A percentile compares a stretch with the other conserved stretches of the same genome.
Conservation (phyloP, 23 tunicate species). For the Trididemnum miniatum region DNA sequence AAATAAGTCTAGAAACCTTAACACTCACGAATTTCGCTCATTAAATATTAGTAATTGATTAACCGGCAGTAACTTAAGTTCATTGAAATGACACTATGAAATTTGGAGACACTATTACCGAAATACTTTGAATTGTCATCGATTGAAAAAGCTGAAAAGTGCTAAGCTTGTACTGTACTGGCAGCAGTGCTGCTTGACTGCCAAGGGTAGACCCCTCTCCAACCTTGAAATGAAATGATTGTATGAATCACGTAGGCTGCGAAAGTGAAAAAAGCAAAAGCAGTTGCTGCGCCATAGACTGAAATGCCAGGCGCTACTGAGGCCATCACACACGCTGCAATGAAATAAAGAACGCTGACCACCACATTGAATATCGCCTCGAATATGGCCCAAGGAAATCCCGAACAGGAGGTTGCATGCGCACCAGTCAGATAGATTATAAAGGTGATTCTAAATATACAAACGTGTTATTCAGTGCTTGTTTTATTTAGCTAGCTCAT, state of each 20-base stretch:
- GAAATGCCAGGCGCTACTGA: background rate
- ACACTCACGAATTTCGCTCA: too few relatives aligned
- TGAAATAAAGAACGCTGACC: conserved; percentile 55
- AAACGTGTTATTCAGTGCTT: too few relatives aligned
- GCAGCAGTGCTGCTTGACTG: background rate
- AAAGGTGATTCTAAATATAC: conserved; percentile 48
- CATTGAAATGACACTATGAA: too few relatives aligned
- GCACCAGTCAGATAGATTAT: conserved; percentile 50
- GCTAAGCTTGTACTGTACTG: background rate
- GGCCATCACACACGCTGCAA: conserved; percentile 61
- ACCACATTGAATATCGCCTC: conserved; percentile 54
- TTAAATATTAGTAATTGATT: too few relatives aligned
- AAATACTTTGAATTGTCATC: too few relatives aligned
- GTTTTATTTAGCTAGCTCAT: too few relatives aligned
- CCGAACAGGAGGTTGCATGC: conserved; percentile 48
- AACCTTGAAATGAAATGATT: conserved; percentile 38
- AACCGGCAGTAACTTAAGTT: too few relatives aligned
- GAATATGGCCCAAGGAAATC: conserved; percentile 68
- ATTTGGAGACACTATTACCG: too few relatives aligned
- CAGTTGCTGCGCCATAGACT: conserved; percentile 42
- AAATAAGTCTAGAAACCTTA: too few relatives aligned
- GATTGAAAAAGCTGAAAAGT: too few relatives aligned
- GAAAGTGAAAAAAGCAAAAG: conserved; percentile 59
- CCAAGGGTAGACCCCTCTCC: conserved; percentile 64
- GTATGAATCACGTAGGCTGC: conserved; percentile 55